Evolutionary conservation across 2,888 invertebrate species (phyloP).

Genomic region (Nomada fucata): DNA sequence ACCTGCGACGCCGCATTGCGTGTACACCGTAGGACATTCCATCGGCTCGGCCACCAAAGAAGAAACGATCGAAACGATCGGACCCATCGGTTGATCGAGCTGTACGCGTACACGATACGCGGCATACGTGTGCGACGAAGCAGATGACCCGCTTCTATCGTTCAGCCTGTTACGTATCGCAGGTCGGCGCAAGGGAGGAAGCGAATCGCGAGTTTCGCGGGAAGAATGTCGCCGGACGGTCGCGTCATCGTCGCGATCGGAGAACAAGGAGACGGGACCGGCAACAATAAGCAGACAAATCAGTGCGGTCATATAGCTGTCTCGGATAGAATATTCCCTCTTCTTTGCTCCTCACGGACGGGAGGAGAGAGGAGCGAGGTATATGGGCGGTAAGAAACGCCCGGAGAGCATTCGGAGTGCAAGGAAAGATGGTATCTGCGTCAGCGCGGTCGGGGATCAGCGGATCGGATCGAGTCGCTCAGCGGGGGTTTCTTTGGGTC

Average conservation of each 20-base stretch:
- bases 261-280: slow-evolving; percentile 65
- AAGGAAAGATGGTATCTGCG: slow-evolving; percentile 83
- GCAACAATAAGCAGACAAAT: slow-evolving; percentile 75
- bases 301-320: slow-evolving; percentile 75
- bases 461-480: slow-evolving; percentile 83
- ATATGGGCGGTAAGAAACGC: slow-evolving; percentile 75
- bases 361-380: slow-evolving; percentile 56
- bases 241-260: slow-evolving; percentile 67
- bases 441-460: slow-evolving; percentile 83
- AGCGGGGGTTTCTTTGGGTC: slow-evolving; percentile 84
- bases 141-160: neutral
- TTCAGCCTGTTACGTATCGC: no score
- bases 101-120: neutral
- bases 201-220: slow-evolving; percentile 26
- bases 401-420: slow-evolving; percentile 78
- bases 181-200: no score
- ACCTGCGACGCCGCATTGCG: no score
- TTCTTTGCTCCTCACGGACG: slow-evolving; percentile 34
- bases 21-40: neutral
- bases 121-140: neutral
- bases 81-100: neutral
- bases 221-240: slow-evolving; percentile 35
- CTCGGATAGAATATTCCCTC: slow-evolving; percentile 68
- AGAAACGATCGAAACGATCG: neutral
- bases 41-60: neutral